Percentiles rank a stretch among this genome's conserved stretches.
phyloP scores from a whole-genome alignment of 2,888 invertebrate genomes.

The Zele albiditarsus region DNA sequence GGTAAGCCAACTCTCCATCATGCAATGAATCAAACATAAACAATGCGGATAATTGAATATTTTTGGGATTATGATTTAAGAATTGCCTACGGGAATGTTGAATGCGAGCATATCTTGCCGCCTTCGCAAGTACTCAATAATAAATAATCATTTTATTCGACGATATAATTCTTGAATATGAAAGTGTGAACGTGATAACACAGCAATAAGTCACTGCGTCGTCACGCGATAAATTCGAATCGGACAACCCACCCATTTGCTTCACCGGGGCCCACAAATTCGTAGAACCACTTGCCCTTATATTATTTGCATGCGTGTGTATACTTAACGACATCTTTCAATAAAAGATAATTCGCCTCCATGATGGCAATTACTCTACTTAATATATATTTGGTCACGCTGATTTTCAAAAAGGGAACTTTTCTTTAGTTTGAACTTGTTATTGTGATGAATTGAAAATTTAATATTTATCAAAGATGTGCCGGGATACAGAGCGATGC shows the following conservation, averaged over 20 bases:
- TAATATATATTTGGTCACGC: too few relatives aligned
- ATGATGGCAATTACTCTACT: neutral
- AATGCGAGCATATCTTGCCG: neutral
- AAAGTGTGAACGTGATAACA: slow-evolving; percentile 42
- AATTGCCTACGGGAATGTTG: slow-evolving; percentile 53
- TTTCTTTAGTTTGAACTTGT: too few relatives aligned
- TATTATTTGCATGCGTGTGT: neutral
- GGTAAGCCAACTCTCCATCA: neutral
- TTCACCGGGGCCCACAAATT: neutral
- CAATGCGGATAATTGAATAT: slow-evolving; percentile 64
- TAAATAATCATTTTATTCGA: slow-evolving; percentile 12
- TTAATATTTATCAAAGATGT: too few relatives aligned
- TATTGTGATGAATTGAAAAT: too few relatives aligned
- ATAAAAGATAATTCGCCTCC: neutral
- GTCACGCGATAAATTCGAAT: slow-evolving; percentile 36
- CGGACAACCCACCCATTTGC: neutral
- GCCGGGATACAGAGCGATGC: slow-evolving; percentile 7
- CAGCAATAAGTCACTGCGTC: slow-evolving; percentile 35
- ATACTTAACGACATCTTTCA: neutral
- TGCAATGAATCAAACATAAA: slow-evolving; percentile 59
- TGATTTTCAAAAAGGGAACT: too few relatives aligned
- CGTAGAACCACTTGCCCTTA: neutral
- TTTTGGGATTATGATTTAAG: slow-evolving; percentile 62
- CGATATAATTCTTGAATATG: slow-evolving; percentile 33
- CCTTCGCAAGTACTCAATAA: neutral